Evolutionary conservation across 1,140 invertebrate genomes (phyloP), one percentile per base, ranked within the genome.

Genomic region (Ctenoplectra terminalis): DNA sequence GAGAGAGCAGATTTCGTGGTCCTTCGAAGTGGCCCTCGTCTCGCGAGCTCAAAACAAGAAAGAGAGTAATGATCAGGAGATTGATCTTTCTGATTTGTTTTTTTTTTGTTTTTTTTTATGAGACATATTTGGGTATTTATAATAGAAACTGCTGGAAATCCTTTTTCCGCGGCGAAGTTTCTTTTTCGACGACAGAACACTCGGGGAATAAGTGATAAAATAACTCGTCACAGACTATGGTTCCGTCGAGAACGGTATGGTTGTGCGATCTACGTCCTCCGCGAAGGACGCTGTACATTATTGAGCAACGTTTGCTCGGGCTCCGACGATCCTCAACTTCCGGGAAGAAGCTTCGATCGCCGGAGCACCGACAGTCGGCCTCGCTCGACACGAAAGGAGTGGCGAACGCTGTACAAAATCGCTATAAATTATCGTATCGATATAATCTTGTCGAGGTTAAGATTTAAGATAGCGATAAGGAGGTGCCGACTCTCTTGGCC

Each of bases 201-300:
- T 78, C 67, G 54, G 52, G 23, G 31, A 37, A 61, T 31, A 31
- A 71, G 48, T 48, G 37, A 46, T 77, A 13, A 20, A 52, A 37
- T 20, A 13, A 48, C 43, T 26, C 20, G 46, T 52, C 34, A 26
- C 40, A 11, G 52, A 13, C 23, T 9, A 9, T 34, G 31, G 58
- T 74, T 54, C n/a, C n/a, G 43, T 66, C 50, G 17, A 6, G 34
- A 31, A 67, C 9, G 26, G 15, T n/a, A n/a, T 26, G 20, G 40
- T 37, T 29, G n/a, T n/a, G 29, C 40, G 40, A 40, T 31, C 29
- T 17, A 23, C 31, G 61, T 75, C 83, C 54, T 74, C 54, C 43
- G 50, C 56, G 77, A 58, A 63, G 67, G 74, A 78, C 56, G 50
- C 37, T 86, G 80, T 82, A 82, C 31, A 84, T 81, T 83, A 81